Evolutionary conservation across 2,113 vertebrate species (phyloP).

Genomic region (Porphyrio hochstetteri): DNA sequence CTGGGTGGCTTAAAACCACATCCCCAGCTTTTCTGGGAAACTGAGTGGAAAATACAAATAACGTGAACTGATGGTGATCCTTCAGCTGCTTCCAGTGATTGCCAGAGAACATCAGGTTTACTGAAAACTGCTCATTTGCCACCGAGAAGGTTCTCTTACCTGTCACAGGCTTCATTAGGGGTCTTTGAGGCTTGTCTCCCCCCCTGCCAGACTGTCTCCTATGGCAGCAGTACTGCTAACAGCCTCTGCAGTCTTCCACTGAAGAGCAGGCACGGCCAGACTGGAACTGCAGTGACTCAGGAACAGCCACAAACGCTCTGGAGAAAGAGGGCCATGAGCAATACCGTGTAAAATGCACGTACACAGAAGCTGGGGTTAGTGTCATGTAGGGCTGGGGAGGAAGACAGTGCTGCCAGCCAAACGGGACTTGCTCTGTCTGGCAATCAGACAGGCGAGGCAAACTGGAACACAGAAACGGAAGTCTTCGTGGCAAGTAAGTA

Average conservation of each 20-base stretch:
- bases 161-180: not conserved
- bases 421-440: not conserved
- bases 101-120: not conserved
- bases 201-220: not conserved
- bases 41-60: not conserved
- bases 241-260: not conserved
- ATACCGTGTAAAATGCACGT: not conserved
- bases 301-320: not conserved
- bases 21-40: not conserved
- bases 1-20: not conserved
- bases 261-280: not conserved
- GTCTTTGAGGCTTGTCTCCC: not conserved
- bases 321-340: not conserved
- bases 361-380: not conserved
- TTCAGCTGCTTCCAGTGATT: not conserved
- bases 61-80: not conserved
- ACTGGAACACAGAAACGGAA: not conserved
- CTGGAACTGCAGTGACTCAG: constrained; percentile 3
- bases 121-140: not conserved
- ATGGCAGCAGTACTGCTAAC: not conserved
- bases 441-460: not conserved
- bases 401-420: not conserved
- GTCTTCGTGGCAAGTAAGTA: not conserved
- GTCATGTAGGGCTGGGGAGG: not conserved
- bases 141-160: not conserved